A percentile compares a stretch with the other conserved stretches of the same genome.
phyloP scores from a whole-genome alignment of 2,797 vertebrate species.

The Eptatretus atami region DNA sequence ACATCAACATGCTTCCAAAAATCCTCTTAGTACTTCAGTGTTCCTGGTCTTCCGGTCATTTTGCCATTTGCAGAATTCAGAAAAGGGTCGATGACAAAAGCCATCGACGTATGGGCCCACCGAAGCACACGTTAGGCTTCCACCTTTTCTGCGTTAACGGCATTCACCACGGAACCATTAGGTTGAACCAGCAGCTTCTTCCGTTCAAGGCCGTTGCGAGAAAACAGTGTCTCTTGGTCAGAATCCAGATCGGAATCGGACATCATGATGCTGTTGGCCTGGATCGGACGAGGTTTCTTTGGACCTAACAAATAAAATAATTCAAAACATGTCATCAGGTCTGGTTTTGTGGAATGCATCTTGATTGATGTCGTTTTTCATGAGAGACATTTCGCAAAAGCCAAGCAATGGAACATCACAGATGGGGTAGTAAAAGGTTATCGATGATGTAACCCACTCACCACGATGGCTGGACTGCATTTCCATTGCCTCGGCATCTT shows the following conservation, averaged over 20 bases:
- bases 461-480: conserved; percentile 38
- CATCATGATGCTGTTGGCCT: conserved; percentile 70
- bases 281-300: conserved; percentile 58
- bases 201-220: conserved; percentile 22
- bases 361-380: too few species aligned
- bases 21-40: too few species aligned
- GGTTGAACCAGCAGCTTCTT: conserved; percentile 25
- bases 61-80: too few species aligned
- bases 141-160: conserved; percentile 13
- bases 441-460: not conserved
- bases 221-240: conserved; percentile 52
- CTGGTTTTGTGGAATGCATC: too few species aligned
- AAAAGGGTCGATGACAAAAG: too few species aligned
- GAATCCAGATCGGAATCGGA: conserved; percentile 66
- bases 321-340: too few species aligned
- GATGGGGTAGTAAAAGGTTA: too few species aligned
- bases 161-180: conserved; percentile 23
- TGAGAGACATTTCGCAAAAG: too few species aligned
- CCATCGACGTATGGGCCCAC: too few species aligned
- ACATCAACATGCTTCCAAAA: too few species aligned
- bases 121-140: not conserved
- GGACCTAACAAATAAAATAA: conserved; percentile 19
- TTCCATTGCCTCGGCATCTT: conserved; percentile 59
- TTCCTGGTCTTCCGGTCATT: too few species aligned
- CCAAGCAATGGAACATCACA: too few species aligned